Conservation (phyloP, 2,113 vertebrate genomes). For the Macrotis lagotis region DNA sequence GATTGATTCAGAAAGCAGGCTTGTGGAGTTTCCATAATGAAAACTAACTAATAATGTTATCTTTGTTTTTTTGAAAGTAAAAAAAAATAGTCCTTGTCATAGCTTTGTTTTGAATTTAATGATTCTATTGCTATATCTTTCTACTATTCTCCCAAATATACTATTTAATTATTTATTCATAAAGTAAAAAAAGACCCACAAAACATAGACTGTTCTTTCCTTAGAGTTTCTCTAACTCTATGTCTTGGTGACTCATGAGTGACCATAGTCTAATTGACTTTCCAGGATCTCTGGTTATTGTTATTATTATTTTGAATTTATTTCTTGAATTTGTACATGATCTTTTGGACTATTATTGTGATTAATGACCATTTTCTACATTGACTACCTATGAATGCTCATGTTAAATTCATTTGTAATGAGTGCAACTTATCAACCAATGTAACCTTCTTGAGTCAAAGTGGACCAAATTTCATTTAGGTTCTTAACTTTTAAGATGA, state of each 20-base stretch:
- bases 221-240: background rate
- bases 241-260: background rate
- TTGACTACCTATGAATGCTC: conserved; percentile 56
- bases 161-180: too few species aligned
- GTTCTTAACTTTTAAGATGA: conserved; percentile 8
- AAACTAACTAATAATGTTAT: too few species aligned
- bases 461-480: conserved; percentile 39
- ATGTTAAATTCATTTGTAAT: conserved; percentile 48
- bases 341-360: background rate
- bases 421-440: conserved; percentile 38
- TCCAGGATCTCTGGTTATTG: background rate
- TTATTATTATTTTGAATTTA: conserved; percentile 37
- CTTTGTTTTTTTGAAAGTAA: too few species aligned
- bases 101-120: too few species aligned
- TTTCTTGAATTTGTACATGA: background rate
- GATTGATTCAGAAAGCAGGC: too few species aligned
- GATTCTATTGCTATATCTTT: background rate
- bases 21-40: too few species aligned
- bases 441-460: conserved; percentile 44
- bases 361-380: conserved; percentile 19
- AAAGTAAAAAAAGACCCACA: background rate
- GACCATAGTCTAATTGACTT: conserved; percentile 16
- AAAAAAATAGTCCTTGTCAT: too few species aligned
- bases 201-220: background rate
- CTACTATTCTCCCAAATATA: background rate